Conservation (phyloP, 2,113 vertebrate species). For the Aphyosemion australe region DNA sequence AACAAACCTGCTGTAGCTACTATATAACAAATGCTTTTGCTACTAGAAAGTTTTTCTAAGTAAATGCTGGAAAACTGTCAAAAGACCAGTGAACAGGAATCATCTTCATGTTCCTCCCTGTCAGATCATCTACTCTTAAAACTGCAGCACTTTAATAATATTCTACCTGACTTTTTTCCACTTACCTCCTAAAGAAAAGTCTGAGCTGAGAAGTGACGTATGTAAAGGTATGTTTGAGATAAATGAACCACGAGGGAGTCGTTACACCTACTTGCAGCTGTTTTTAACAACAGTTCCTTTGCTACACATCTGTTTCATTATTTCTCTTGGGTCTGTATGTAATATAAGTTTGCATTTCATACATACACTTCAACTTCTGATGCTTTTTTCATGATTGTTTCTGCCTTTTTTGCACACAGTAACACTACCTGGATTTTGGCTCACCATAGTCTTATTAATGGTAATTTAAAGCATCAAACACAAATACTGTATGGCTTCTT, state of each 20-base stretch:
- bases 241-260: background rate
- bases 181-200: background rate
- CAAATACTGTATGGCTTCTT: background rate
- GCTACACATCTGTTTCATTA: background rate
- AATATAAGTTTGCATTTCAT: too few species aligned
- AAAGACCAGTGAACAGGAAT: background rate
- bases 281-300: slow-evolving; percentile 1
- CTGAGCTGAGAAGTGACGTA: background rate
- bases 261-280: background rate
- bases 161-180: background rate
- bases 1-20: too few species aligned
- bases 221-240: background rate
- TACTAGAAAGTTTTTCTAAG: background rate
- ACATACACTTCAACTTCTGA: too few species aligned
- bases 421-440: too few species aligned
- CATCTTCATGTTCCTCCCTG: background rate
- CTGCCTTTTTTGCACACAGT: too few species aligned
- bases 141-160: background rate
- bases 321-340: background rate
- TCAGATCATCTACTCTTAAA: slow-evolving; percentile 9
- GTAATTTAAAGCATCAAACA: slow-evolving; percentile 35
- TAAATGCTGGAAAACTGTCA: background rate
- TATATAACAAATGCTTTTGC: too few species aligned
- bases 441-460: too few species aligned
- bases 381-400: too few species aligned